Conservation (phyloP, 2,888 invertebrate species). For the Eledone cirrhosa region DNA sequence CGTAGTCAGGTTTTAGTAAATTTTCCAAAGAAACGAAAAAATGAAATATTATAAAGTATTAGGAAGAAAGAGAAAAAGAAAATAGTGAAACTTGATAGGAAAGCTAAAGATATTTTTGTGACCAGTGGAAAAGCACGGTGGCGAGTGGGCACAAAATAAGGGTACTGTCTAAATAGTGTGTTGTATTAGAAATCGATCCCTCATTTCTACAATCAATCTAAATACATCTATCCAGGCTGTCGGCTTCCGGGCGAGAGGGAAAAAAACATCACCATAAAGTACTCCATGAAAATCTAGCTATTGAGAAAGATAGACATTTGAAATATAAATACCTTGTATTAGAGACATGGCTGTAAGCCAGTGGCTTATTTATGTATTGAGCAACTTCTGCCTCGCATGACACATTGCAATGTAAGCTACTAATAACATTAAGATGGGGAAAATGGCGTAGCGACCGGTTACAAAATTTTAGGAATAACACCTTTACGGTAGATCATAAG, state of each 20-base stretch:
- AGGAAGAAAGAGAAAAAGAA: too few relatives aligned
- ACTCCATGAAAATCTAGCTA: not conserved
- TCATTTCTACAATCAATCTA: not conserved
- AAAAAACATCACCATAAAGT: not conserved
- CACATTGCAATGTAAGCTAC: slow-evolving; percentile 1
- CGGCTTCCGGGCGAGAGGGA: slow-evolving; percentile 22
- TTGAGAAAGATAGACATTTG: not conserved
- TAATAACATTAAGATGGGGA: slow-evolving; percentile 1
- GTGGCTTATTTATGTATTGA: not conserved
- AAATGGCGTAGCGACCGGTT: slow-evolving; percentile 17
- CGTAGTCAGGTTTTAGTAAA: too few relatives aligned
- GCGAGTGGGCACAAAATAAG: too few relatives aligned
- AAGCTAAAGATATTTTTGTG: too few relatives aligned
- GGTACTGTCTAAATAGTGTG: too few relatives aligned
- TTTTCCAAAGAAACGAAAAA: too few relatives aligned
- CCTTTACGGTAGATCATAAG: slow-evolving; percentile 5
- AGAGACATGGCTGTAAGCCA: slow-evolving; percentile 22
- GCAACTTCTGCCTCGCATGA: slow-evolving; percentile 1
- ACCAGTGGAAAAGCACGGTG: too few relatives aligned
- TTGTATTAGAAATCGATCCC: not conserved
- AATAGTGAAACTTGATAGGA: too few relatives aligned
- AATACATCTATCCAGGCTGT: not conserved
- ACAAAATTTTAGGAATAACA: not conserved
- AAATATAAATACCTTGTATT: slow-evolving; percentile 21
- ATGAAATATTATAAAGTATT: too few relatives aligned